Conservation (phyloP, 2,113 vertebrate genomes). For the Catharus bicknelli region DNA sequence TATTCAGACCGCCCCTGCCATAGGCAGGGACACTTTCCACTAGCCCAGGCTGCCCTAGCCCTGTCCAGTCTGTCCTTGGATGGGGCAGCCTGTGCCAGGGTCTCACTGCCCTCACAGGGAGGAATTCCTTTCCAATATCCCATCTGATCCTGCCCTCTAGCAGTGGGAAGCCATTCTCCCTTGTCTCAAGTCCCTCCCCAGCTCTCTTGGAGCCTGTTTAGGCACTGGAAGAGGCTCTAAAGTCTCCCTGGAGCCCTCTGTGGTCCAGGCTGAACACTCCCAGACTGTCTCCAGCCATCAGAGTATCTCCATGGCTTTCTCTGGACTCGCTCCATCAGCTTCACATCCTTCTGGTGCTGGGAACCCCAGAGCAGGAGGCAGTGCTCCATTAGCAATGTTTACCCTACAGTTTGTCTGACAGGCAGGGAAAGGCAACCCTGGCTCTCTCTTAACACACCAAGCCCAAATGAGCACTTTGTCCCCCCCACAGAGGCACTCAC, state of each 20-base stretch:
- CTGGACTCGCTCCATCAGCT: not conserved
- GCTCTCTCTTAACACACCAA: not conserved
- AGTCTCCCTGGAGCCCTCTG: not conserved
- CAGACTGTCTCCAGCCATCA: not conserved
- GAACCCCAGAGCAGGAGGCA: not conserved
- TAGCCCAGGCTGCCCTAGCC: fast-evolving
- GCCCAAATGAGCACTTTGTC: not conserved
- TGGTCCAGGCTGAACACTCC: not conserved
- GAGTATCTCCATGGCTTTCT: not conserved
- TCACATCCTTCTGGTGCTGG: not conserved
- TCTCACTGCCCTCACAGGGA: fast-evolving
- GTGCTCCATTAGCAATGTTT: fast-evolving
- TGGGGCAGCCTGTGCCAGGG: not conserved
- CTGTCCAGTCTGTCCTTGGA: fast-evolving
- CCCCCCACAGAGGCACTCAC: slow-evolving; percentile 74
- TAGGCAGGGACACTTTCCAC: not conserved
- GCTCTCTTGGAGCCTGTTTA: not conserved
- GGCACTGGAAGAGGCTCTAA: not conserved
- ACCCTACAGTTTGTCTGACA: not conserved
- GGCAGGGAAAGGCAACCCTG: not conserved
- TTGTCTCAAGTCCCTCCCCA: not conserved
- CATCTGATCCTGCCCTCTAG: not conserved
- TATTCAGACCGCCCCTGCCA: not conserved
- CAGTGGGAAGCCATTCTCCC: not conserved
- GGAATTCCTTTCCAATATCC: not conserved